Percentiles rank a stretch among this genome's conserved stretches.
Conservation (phyloP, 2,888 invertebrate genomes). For the Tridacna crocea region DNA sequence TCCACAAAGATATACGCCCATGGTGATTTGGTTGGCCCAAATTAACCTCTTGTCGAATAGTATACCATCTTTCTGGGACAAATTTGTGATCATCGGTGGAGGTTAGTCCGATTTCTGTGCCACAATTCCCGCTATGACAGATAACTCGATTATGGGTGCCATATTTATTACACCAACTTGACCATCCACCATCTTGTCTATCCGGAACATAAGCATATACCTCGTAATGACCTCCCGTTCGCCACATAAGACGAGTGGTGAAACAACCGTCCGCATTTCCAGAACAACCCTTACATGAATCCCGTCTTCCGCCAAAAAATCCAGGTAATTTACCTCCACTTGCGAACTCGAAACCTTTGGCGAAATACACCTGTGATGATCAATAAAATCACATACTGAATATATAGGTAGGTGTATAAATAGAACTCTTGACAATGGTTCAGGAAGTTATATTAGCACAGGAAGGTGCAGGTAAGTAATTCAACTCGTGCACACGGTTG, state of each 20-base stretch:
- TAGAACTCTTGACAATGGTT: too few species aligned
- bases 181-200: slow-evolving; percentile 41
- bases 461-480: too few species aligned
- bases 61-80: slow-evolving; percentile 63
- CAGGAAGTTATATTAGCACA: too few species aligned
- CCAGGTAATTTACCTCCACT: slow-evolving; percentile 74
- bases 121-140: slow-evolving; percentile 1
- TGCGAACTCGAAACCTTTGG: slow-evolving; percentile 43
- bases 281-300: slow-evolving; percentile 70
- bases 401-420: too few species aligned
- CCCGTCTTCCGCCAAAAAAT: slow-evolving; percentile 63
- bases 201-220: slow-evolving; percentile 74
- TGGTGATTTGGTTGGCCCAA: slow-evolving; percentile 59
- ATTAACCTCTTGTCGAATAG: slow-evolving; percentile 67
- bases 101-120: slow-evolving; percentile 12
- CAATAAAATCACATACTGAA: not conserved
- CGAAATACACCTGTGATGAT: slow-evolving; percentile 46
- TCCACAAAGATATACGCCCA: slow-evolving; percentile 68
- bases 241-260: slow-evolving; percentile 77
- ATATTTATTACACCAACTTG: slow-evolving; percentile 50
- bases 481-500: too few species aligned
- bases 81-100: slow-evolving; percentile 54
- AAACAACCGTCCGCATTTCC: slow-evolving; percentile 66
- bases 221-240: slow-evolving; percentile 72
- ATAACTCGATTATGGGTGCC: slow-evolving; percentile 18